Evolutionary conservation across 2,888 invertebrate species (phyloP), one percentile per base, ranked within the genome.

Genomic region (Habroteleia sp.): DNA sequence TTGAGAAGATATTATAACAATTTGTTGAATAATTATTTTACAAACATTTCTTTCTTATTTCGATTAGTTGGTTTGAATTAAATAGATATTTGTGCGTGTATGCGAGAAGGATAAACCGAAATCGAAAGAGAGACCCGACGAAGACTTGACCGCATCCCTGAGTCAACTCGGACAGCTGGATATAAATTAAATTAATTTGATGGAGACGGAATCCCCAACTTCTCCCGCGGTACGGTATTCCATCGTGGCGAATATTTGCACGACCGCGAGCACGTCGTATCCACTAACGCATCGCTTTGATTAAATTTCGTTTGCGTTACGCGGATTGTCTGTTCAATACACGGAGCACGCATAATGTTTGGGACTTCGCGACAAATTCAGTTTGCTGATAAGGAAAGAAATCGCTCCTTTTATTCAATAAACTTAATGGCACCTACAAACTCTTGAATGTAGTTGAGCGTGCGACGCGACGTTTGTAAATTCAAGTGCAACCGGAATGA

Each of bases 131-230:
- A 74, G 31, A 62, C 50, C 50, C 84, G 80, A 81, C 82, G 81
- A 69, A 76, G 60, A 71, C 46, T 68, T 79, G 78, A 80, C 77
- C 80, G 74, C 79, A 80, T 81, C 82, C 79, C 78, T 69, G 71
- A 68, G 79, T 52, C 75, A 79, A 72, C 72, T 81, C 80, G 79
- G 83, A 85, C 83, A 83, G 83, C 81, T 63, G 77, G 80, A 83
- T 83, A 83, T 86, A 86, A 86, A 86, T 86, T 83, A 84, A 85
- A 87, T 86, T 86, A 86, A 87, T 87, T 86, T 84, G 83, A 86
- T 83, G 81, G 81, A 83, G 82, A 79, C 79, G 82, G 76, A 82
- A 83, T 80, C 74, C 74, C 71, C 58, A 77, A 66, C 50, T 71
- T 69, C 35, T 63, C 27, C 35, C 44, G 50, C 25, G 42, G 48